Conservation (phyloP, 1,140 invertebrate genomes). For the Saccostrea echinata region DNA sequence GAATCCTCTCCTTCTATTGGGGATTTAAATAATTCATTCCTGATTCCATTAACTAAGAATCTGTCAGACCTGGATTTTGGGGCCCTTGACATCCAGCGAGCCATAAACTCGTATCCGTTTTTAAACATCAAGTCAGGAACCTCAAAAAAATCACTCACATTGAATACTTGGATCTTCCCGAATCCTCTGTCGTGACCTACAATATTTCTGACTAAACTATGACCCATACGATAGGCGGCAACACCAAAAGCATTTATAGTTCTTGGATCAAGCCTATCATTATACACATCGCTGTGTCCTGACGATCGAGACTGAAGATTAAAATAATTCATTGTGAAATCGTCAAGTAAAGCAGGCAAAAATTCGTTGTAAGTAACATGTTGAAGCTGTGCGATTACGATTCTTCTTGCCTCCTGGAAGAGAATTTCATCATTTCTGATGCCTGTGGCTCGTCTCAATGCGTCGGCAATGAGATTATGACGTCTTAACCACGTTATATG, state of each 20-base stretch:
- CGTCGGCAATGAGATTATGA: constrained; percentile 92
- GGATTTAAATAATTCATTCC: not conserved
- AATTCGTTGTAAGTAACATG: constrained; percentile 96
- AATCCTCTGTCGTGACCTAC: not conserved
- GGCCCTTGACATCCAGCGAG: constrained; percentile 17
- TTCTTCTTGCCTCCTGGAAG: constrained; percentile 91
- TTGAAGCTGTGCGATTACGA: constrained; percentile 97
- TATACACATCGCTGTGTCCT: constrained; percentile 82
- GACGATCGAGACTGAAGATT: constrained; percentile 3
- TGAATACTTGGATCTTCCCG: not conserved
- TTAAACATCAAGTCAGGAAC: not conserved
- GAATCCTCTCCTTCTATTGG: not conserved
- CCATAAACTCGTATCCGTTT: not conserved
- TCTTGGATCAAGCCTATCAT: constrained; percentile 88
- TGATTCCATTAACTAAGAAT: not conserved
- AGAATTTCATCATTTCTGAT: constrained; percentile 92
- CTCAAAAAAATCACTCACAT: not conserved
- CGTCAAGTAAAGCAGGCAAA: constrained; percentile 90
- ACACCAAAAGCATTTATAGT: constrained; percentile 97
- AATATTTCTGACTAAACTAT: constrained; percentile 77
- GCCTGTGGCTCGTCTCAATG: constrained; percentile 83
- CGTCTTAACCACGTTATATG: constrained; percentile 97
- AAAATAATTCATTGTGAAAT: constrained; percentile 28
- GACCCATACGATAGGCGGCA: constrained; percentile 95
- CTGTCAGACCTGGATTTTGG: not conserved